Percentiles rank a stretch among this genome's conserved stretches.
Conservation (phyloP, 2,113 vertebrate genomes). For the Gymnorhina tibicen region DNA sequence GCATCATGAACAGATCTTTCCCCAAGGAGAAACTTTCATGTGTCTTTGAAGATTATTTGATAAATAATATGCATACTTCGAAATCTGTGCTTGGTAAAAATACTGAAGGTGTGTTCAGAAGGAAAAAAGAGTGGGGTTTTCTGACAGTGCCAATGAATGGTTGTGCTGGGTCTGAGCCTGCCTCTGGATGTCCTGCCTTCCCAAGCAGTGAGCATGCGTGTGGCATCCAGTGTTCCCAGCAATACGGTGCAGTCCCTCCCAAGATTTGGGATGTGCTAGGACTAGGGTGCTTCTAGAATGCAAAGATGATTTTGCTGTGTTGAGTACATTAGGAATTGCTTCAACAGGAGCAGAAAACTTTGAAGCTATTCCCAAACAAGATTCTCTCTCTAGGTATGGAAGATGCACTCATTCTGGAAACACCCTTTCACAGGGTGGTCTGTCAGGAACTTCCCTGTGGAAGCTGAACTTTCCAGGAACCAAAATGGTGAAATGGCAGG, state of each 20-base stretch:
- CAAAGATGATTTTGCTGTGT: neutral
- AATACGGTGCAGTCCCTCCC: neutral
- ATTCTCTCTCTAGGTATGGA: neutral
- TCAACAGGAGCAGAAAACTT: neutral
- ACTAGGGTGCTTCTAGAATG: neutral
- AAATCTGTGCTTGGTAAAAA: neutral
- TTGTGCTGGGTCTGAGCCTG: neutral
- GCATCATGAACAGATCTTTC: neutral
- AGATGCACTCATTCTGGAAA: neutral
- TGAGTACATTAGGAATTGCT: neutral
- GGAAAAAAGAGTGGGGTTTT: neutral
- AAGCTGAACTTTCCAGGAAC: neutral
- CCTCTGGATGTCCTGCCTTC: neutral
- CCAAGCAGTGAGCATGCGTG: accelerated
- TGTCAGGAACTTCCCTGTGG: neutral
- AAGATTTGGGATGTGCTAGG: neutral
- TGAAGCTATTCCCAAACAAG: neutral
- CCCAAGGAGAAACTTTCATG: neutral
- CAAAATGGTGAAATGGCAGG: neutral
- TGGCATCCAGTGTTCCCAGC: neutral
- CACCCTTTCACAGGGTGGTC: neutral
- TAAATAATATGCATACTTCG: neutral
- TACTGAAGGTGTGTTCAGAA: neutral
- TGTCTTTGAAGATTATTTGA: neutral
- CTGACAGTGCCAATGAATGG: neutral